phyloP scores from a whole-genome alignment of 2,113 vertebrate species.

The Oncorhynchus tshawytscha region DNA sequence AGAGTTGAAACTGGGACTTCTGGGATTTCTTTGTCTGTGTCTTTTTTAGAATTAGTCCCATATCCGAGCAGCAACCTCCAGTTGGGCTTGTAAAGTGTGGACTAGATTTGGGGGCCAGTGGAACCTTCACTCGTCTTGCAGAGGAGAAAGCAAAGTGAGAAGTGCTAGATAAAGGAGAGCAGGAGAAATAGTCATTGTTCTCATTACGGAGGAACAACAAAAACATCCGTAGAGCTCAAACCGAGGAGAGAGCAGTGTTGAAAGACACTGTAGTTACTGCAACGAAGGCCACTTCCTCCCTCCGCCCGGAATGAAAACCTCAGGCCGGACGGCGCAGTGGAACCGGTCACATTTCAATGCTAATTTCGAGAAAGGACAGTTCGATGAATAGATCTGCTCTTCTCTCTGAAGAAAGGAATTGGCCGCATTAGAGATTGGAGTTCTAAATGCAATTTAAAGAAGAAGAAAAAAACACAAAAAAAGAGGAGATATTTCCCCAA shows the following conservation, averaged over 20 bases:
- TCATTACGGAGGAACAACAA: conserved; percentile 70
- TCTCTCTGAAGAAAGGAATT: conserved; percentile 43
- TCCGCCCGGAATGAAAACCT: conserved; percentile 52
- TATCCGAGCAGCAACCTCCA: too few species aligned
- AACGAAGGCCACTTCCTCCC: conserved; percentile 56
- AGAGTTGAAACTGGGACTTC: too few species aligned
- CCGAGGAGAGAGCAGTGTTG: conserved; percentile 36
- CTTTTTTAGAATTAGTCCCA: too few species aligned
- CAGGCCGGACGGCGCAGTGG: conserved; percentile 50
- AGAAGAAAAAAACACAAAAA: conserved; percentile 52
- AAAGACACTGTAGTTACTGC: conserved; percentile 70
- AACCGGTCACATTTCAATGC: conserved; percentile 68
- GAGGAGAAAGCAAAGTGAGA: conserved; percentile 32
- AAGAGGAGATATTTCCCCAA: conserved; percentile 58
- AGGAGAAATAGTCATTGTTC: conserved; percentile 72
- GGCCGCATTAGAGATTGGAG: conserved; percentile 62
- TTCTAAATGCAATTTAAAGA: conserved; percentile 69
- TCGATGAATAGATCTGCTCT: conserved; percentile 67
- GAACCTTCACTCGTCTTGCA: conserved; percentile 18
- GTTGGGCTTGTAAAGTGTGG: too few species aligned
- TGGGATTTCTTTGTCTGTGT: too few species aligned
- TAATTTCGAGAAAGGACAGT: conserved; percentile 70
- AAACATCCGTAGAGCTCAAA: conserved; percentile 69
- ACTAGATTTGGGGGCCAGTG: too few species aligned
- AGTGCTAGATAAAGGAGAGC: conserved; percentile 66